These are phyloP conservation scores for Mormyrops boulengeri DNA, from an alignment of 2,797 vertebrate genomes.

Conservation along the genomic window DNA sequence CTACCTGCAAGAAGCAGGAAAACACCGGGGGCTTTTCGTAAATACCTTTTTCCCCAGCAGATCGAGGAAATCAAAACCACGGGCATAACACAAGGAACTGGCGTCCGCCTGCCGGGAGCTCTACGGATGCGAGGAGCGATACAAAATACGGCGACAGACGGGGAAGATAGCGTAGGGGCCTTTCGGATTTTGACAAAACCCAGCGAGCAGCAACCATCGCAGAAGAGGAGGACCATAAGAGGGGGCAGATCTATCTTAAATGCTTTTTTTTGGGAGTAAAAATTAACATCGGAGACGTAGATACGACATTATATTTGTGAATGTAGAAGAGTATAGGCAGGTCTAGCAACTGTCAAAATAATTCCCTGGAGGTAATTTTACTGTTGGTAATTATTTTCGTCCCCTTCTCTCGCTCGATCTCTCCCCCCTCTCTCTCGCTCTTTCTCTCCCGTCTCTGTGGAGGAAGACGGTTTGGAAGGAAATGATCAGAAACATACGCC, in stretches of 20 bases:
- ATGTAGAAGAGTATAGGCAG: constrained; percentile 43
- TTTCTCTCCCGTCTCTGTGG: constrained; percentile 28
- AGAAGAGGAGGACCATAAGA: constrained; percentile 50
- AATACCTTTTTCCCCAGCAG: constrained; percentile 35
- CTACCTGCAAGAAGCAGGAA: constrained; percentile 54
- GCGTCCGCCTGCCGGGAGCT: constrained; percentile 51
- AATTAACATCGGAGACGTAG: constrained; percentile 44
- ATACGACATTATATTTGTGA: constrained; percentile 41
- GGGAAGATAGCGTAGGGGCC: constrained; percentile 51
- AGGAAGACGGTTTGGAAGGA: constrained; percentile 41
- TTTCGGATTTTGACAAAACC: constrained; percentile 45
- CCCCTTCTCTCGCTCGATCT: constrained; percentile 21
- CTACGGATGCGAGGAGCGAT: constrained; percentile 52
- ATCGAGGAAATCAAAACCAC: constrained; percentile 31
- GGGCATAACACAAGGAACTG: constrained; percentile 29
- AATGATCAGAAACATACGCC: constrained; percentile 23
- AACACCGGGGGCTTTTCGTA: constrained; percentile 45
- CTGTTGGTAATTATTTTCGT: constrained; percentile 47
- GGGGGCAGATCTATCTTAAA: constrained; percentile 32
- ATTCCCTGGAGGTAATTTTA: constrained; percentile 54
- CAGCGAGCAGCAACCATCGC: constrained; percentile 55
- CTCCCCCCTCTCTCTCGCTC: constrained; percentile 20
- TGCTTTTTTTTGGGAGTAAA: constrained; percentile 36
- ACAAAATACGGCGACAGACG: constrained; percentile 57
- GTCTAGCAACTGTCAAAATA: constrained; percentile 49